Evolutionary conservation across 2,888 invertebrate genomes (phyloP).

Genomic region (Dysmachus trigonus): DNA sequence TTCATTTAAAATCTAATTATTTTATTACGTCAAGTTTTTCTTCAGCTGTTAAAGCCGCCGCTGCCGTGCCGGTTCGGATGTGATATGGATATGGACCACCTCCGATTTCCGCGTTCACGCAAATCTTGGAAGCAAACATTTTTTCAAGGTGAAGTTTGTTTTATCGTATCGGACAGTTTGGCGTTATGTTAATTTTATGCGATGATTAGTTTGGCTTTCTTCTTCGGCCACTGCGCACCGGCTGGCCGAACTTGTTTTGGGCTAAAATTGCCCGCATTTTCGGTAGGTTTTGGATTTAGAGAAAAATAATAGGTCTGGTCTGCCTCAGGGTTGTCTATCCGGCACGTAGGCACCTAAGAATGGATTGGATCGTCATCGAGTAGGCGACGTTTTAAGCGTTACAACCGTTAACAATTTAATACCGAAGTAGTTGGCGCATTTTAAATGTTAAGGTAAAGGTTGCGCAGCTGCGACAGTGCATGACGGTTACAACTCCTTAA

Average conservation of each 20-base stretch:
- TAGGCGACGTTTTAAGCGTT: neutral
- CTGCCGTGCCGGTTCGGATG: neutral
- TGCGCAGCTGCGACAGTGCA: neutral
- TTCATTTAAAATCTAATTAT: neutral
- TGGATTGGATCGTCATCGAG: neutral
- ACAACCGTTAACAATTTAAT: neutral
- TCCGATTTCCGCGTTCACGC: neutral
- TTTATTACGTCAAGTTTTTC: neutral
- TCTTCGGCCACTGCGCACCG: neutral
- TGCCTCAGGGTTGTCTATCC: neutral
- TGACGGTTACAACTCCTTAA: neutral
- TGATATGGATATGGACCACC: neutral
- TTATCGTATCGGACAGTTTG: neutral
- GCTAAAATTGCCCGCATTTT: neutral
- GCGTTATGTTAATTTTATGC: slow-evolving; percentile 8
- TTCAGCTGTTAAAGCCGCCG: neutral
- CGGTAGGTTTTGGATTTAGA: neutral
- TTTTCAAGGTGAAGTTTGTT: slow-evolving; percentile 20
- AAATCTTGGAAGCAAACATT: neutral
- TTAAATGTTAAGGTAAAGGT: neutral
- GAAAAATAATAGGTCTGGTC: neutral
- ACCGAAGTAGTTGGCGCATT: neutral
- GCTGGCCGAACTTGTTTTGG: neutral
- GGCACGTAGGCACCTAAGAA: neutral
- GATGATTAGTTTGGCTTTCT: neutral